Evolutionary conservation across 2,113 vertebrate species (phyloP).

Genomic region (Nothobranchius furzeri): DNA sequence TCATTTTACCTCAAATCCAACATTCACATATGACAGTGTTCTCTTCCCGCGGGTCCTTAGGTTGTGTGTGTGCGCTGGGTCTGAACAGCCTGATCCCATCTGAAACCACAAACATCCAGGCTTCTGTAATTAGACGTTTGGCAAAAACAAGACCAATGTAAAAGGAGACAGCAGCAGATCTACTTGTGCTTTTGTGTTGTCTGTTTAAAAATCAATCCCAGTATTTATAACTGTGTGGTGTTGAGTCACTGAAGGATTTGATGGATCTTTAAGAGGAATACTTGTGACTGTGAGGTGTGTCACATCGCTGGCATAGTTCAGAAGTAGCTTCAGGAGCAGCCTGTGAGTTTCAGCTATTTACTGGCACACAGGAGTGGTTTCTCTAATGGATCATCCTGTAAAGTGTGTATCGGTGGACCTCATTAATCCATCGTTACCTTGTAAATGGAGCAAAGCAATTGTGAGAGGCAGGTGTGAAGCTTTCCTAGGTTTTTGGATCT

Average conservation of each 20-base stretch:
- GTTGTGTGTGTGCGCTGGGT: conserved; percentile 42
- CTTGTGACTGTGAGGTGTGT: conserved; percentile 62
- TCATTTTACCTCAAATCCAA: conserved; percentile 8
- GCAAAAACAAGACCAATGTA: conserved; percentile 37
- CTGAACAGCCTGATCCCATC: conserved; percentile 51
- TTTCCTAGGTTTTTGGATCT: conserved; percentile 29
- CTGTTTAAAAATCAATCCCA: neutral
- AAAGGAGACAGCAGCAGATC: conserved; percentile 11
- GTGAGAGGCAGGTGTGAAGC: conserved; percentile 18
- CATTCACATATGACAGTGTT: conserved; percentile 23
- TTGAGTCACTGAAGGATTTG: conserved; percentile 11
- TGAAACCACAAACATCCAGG: conserved; percentile 53
- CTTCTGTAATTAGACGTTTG: conserved; percentile 39
- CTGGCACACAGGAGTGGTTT: conserved; percentile 40
- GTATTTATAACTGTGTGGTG: neutral
- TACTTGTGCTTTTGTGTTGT: neutral
- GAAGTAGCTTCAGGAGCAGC: conserved; percentile 22
- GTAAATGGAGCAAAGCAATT: conserved; percentile 38
- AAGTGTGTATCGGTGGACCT: neutral
- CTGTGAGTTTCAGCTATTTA: conserved; percentile 24
- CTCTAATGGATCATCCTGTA: conserved; percentile 9
- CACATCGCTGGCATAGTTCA: conserved; percentile 62
- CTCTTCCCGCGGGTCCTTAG: conserved; percentile 29
- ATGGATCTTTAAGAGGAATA: conserved; percentile 4
- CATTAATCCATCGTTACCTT: conserved; percentile 34